These are phyloP conservation scores for Trichonephila clavata DNA, from an alignment of 1,140 invertebrate species.

Conservation along the genomic window DNA sequence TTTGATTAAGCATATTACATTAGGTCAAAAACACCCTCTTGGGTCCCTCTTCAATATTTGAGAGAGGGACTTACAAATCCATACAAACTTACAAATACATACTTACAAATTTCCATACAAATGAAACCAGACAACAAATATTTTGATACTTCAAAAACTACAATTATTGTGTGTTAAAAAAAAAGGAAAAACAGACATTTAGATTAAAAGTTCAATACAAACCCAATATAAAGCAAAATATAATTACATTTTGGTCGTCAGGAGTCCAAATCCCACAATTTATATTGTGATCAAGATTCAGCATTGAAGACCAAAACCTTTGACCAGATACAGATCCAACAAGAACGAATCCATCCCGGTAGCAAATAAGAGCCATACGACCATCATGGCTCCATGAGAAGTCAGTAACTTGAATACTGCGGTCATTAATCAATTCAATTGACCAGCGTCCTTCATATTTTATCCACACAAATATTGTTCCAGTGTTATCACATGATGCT, in stretches of 20 bases:
- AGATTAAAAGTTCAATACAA: background rate
- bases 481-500: conserved; percentile 97
- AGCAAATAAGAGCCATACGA: conserved; percentile 98
- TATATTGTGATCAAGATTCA: conserved; percentile 95
- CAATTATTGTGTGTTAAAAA: too few relatives aligned
- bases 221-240: background rate
- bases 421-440: conserved; percentile 98
- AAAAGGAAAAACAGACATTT: too few relatives aligned
- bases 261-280: conserved; percentile 99
- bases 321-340: conserved; percentile 98
- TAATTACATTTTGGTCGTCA: conserved; percentile 92
- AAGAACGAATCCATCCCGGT: conserved; percentile 97
- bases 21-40: too few relatives aligned
- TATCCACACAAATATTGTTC: conserved; percentile 99
- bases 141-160: too few relatives aligned
- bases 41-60: too few relatives aligned
- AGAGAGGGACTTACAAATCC: too few relatives aligned
- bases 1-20: too few relatives aligned
- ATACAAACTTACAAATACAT: too few relatives aligned
- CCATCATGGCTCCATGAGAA: conserved; percentile 99
- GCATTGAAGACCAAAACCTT: conserved; percentile 98
- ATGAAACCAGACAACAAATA: too few relatives aligned
- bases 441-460: conserved; percentile 99
- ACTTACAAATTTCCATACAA: too few relatives aligned
- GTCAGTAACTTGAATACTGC: conserved; percentile 95